These are phyloP conservation scores for Bedellia somnulentella DNA, from an alignment of 2,888 invertebrate species.

Conservation along the genomic window DNA sequence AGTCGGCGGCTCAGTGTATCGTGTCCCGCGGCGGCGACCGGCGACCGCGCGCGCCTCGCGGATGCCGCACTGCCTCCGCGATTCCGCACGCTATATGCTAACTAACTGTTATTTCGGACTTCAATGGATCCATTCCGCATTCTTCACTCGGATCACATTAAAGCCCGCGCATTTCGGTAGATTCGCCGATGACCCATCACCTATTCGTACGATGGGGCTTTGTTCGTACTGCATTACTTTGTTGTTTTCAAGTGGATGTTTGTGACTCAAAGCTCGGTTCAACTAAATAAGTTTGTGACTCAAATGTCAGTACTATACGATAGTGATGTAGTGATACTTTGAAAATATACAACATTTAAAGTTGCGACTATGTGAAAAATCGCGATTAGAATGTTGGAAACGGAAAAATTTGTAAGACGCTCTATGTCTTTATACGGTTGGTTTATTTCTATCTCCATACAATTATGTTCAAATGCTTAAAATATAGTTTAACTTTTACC, in stretches of 20 bases:
- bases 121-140: slow-evolving; percentile 55
- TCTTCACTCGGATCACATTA: slow-evolving; percentile 33
- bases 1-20: slow-evolving; percentile 57
- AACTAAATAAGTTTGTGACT: too few species aligned
- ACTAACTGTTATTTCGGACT: slow-evolving; percentile 56
- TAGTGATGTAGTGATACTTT: too few species aligned
- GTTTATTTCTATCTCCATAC: too few species aligned
- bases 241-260: too few species aligned
- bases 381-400: slow-evolving; percentile 55
- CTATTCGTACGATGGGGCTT: too few species aligned
- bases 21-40: slow-evolving; percentile 56
- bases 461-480: too few species aligned
- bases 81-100: slow-evolving; percentile 35
- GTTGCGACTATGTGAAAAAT: too few species aligned
- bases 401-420: slow-evolving; percentile 42
- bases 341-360: too few species aligned
- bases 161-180: slow-evolving; percentile 16
- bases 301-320: too few species aligned
- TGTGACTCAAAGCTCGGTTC: too few species aligned
- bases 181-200: slow-evolving; percentile 20
- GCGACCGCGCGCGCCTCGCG: slow-evolving; percentile 33
- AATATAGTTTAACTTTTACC: too few species aligned
- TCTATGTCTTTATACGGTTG: slow-evolving; percentile 46
- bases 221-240: too few species aligned
- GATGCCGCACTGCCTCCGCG: slow-evolving; percentile 22